Evolutionary conservation across 2,797 vertebrate species (phyloP), one percentile per base, ranked within the genome.

Genomic region (Chaetophractus vellerosus): DNA sequence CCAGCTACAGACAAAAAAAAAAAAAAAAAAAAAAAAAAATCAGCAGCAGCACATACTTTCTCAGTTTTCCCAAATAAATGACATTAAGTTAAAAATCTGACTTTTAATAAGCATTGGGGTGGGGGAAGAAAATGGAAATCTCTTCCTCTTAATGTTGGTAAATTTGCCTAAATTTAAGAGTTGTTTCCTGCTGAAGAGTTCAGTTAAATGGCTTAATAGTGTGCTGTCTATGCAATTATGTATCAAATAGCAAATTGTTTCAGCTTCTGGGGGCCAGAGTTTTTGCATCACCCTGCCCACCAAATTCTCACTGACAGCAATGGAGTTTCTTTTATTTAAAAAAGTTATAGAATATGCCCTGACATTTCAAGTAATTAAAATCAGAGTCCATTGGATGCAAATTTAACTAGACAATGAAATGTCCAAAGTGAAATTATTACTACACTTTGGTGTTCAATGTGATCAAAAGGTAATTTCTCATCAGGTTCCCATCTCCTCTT

Each of bases 271-370:
- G 45, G 33, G 38, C 75, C 28, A 48, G 81, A 50, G 33, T 93
- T 16, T 93, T 16, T 10, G 3, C 31, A 52, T 41, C 52, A 15
- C 11, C 36, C 69, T 9, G 69, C 36, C 91, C 89, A 2, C 36
- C 50, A 91, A 90, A 76, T 74, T 9, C 52, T 84, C 95, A 86
- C 9, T 7, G 64, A 69, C 88, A 96, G 81, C 72, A 94, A 63
- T 5, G 61, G 59, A 31, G 69, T 63, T 87, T 84, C 61, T 92
- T 38, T 59, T 89, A 55, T 15, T 79, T 66, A 86, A 93, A 90
- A 14, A 66, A 71, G 41, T 69, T 55, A 5, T 36, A 66, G 72
- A 79, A n/a, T 14, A 26, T 1, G 23, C 38, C 64, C 64, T 33
- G 61, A 69, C 36, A n/a, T 66, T 59, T 76, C 23, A 75, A 90